Percentiles rank a stretch among this genome's conserved stretches.
These are phyloP conservation scores for Peromyscus nudipes DNA, from an alignment of 2,797 vertebrate species.

Conservation along the genomic window DNA sequence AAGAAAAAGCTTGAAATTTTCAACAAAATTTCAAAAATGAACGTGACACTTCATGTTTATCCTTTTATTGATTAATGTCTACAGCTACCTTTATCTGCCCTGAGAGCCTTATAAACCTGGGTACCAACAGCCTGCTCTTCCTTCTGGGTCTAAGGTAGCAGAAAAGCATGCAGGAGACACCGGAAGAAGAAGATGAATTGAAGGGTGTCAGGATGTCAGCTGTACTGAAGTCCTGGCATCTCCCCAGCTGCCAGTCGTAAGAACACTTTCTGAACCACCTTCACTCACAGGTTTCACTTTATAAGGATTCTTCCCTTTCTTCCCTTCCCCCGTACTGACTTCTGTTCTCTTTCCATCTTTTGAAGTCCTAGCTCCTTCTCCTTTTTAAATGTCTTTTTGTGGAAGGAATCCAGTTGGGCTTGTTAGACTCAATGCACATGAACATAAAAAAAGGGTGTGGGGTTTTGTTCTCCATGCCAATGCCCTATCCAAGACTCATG, in stretches of 20 bases:
- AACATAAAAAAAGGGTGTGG: not conserved
- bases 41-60: not conserved
- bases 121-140: not conserved
- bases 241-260: not conserved
- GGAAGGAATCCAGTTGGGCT: not conserved
- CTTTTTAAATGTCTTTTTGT: not conserved
- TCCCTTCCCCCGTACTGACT: not conserved
- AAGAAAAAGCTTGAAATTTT: conserved; percentile 4
- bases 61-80: conserved; percentile 8
- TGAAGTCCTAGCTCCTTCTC: not conserved
- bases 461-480: not conserved
- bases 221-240: not conserved
- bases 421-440: not conserved
- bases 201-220: conserved; percentile 18
- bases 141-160: not conserved
- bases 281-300: conserved; percentile 52
- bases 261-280: conserved; percentile 34
- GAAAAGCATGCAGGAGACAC: not conserved
- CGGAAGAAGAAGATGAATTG: not conserved
- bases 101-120: not conserved
- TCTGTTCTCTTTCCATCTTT: conserved; percentile 11
- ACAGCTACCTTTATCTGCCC: not conserved
- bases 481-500: not conserved
- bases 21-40: not conserved
- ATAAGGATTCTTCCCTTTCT: not conserved